A percentile compares a stretch with the other conserved stretches of the same genome.
These are phyloP conservation scores for Sitophilus oryzae DNA, from an alignment of 1,140 invertebrate species.

Conservation along the genomic window DNA sequence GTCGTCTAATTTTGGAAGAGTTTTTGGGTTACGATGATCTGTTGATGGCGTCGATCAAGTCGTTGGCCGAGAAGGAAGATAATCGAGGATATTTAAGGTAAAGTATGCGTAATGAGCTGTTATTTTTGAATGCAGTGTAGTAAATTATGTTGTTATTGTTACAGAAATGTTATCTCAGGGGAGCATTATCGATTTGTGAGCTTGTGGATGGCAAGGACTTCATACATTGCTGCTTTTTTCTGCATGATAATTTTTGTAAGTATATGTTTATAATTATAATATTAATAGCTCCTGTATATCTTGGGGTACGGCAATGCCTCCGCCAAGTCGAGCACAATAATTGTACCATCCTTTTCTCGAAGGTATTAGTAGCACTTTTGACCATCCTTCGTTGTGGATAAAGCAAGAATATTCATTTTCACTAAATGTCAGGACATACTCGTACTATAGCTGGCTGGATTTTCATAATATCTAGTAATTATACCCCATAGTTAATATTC, in stretches of 20 bases:
- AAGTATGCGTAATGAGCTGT: slow-evolving; percentile 15
- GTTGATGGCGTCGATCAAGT: slow-evolving; percentile 93
- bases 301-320: too few relatives aligned
- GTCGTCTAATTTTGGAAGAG: slow-evolving; percentile 82
- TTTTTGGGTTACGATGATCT: slow-evolving; percentile 96
- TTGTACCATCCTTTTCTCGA: too few relatives aligned
- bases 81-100: slow-evolving; percentile 91
- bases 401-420: too few relatives aligned
- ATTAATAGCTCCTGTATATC: too few relatives aligned
- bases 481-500: too few relatives aligned
- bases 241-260: slow-evolving; percentile 99
- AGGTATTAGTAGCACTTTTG: too few relatives aligned
- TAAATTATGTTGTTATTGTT: slow-evolving; percentile 37
- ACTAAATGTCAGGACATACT: too few relatives aligned
- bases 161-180: slow-evolving; percentile 93
- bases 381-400: too few relatives aligned
- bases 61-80: slow-evolving; percentile 89
- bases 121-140: slow-evolving; percentile 3
- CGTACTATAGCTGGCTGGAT: too few relatives aligned
- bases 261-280: too few relatives aligned
- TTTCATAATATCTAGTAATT: too few relatives aligned
- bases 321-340: too few relatives aligned
- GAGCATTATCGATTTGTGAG: slow-evolving; percentile 98
- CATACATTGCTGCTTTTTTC: slow-evolving; percentile 89
- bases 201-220: slow-evolving; percentile 89